These are phyloP conservation scores for Perizoma flavofasciatum DNA, from an alignment of 2,888 invertebrate genomes.

Conservation along the genomic window DNA sequence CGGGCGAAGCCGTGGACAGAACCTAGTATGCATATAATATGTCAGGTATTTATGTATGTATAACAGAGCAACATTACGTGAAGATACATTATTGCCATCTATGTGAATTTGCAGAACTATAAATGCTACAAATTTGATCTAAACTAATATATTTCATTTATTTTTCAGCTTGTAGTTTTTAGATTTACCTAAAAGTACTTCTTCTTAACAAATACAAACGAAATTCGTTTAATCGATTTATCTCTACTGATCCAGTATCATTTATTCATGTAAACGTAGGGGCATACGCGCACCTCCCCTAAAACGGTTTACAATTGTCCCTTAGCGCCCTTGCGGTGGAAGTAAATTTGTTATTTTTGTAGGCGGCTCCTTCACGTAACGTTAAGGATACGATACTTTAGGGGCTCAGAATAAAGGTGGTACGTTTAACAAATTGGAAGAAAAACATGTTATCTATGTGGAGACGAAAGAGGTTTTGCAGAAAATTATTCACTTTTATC, in stretches of 20 bases:
- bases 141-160: too few species aligned
- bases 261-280: constrained; percentile 37
- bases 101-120: too few species aligned
- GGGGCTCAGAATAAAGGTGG: constrained; percentile 24
- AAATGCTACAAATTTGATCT: too few species aligned
- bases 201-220: constrained; percentile 3
- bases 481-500: constrained; percentile 25
- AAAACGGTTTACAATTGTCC: constrained; percentile 39
- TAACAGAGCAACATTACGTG: too few species aligned
- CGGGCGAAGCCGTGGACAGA: too few species aligned
- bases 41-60: too few species aligned
- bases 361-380: constrained; percentile 21
- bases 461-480: constrained; percentile 15
- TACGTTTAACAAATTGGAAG: constrained; percentile 24
- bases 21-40: too few species aligned
- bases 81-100: too few species aligned
- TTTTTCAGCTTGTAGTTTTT: too few species aligned
- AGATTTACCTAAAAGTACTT: too few species aligned
- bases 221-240: constrained; percentile 10
- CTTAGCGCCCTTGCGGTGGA: constrained; percentile 28
- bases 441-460: constrained; percentile 28
- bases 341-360: constrained; percentile 39
- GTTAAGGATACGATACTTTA: constrained; percentile 26
- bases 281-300: constrained; percentile 28
- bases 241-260: constrained; percentile 33